Conservation (phyloP, 2,888 invertebrate species). For the Eristalis tenax region DNA sequence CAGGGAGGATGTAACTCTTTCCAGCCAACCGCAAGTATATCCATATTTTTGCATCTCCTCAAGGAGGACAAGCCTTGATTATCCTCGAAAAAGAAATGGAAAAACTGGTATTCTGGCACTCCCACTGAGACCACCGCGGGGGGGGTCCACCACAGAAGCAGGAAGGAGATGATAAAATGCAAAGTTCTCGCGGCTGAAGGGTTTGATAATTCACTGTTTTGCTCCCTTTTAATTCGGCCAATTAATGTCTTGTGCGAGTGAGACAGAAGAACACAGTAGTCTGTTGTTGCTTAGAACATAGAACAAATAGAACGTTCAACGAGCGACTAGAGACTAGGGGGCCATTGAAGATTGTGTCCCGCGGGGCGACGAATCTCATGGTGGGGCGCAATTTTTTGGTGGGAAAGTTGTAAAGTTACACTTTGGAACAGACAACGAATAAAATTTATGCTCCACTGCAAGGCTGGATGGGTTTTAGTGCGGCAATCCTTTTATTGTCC, state of each 20-base stretch:
- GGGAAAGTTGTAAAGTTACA: constrained; percentile 64
- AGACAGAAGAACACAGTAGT: constrained; percentile 9
- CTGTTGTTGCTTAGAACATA: constrained; percentile 54
- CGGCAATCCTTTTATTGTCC: constrained; percentile 67
- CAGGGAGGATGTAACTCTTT: constrained; percentile 35
- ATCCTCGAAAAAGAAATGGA: constrained; percentile 48
- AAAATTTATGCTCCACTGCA: constrained; percentile 69
- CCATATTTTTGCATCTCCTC: constrained; percentile 42
- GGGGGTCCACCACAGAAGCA: background rate
- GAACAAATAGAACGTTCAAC: constrained; percentile 40
- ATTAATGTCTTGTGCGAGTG: constrained; percentile 35
- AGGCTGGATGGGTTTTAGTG: constrained; percentile 66
- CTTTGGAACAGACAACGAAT: constrained; percentile 65
- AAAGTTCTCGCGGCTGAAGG: constrained; percentile 14
- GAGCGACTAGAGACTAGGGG: background rate
- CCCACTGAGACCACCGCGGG: background rate
- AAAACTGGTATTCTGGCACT: constrained; percentile 21
- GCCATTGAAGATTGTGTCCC: background rate
- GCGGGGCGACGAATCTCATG: constrained; percentile 2
- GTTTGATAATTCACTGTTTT: constrained; percentile 58
- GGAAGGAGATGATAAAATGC: constrained; percentile 57
- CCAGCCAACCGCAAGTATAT: background rate
- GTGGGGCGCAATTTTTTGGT: background rate
- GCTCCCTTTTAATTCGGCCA: constrained; percentile 57
- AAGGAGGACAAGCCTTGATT: constrained; percentile 35